These are phyloP conservation scores for Adineta ricciae DNA, from an alignment of 2,888 invertebrate genomes.

Conservation along the genomic window DNA sequence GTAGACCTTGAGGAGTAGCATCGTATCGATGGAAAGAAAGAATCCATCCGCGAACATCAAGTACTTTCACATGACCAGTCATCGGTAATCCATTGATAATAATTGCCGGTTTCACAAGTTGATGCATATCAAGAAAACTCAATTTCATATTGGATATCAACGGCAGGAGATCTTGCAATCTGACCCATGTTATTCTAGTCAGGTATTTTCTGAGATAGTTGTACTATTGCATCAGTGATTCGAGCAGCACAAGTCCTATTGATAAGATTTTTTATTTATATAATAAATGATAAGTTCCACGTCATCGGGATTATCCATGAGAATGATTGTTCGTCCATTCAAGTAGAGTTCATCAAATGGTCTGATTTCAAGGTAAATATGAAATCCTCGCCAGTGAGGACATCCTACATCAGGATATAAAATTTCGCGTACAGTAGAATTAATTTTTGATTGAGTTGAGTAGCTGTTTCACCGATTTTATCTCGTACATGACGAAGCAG, in stretches of 20 bases:
- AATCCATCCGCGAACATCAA: no score
- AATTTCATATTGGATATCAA: neutral
- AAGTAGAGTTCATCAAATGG: neutral
- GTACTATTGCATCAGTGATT: neutral
- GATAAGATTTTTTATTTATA: neutral
- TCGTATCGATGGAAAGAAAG: no score
- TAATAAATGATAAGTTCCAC: neutral
- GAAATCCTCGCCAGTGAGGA: neutral
- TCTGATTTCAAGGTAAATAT: neutral
- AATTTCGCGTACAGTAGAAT: neutral
- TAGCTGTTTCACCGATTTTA: no score
- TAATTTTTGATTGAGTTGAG: no score
- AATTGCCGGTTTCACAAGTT: neutral
- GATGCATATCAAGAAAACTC: neutral
- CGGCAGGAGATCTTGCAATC: neutral
- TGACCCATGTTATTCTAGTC: neutral
- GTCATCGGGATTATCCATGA: neutral
- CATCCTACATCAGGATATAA: neutral
- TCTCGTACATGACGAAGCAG: no score
- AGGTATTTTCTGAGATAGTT: neutral
- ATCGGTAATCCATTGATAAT: no score
- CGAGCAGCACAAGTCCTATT: neutral
- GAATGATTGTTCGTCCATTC: neutral
- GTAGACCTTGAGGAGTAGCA: no score
- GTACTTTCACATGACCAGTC: no score